These are phyloP conservation scores for Corythoichthys intestinalis DNA, from an alignment of 2,113 vertebrate genomes.

Conservation along the genomic window DNA sequence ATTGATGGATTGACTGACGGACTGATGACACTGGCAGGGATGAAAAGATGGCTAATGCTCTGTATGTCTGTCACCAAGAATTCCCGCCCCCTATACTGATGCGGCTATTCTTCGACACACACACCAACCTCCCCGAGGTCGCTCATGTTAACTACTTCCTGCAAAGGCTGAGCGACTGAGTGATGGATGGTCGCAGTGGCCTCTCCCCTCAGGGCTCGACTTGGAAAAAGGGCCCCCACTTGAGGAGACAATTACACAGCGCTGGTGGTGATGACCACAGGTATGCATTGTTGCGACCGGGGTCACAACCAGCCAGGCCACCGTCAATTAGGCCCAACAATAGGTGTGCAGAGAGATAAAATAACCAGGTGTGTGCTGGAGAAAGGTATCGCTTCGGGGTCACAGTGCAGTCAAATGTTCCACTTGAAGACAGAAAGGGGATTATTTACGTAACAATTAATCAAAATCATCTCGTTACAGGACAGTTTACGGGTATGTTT, in stretches of 20 bases:
- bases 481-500: neutral
- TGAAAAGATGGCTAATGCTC: conserved; percentile 46
- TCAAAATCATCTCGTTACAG: neutral
- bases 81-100: neutral
- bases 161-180: conserved; percentile 65
- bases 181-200: conserved; percentile 61
- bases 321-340: conserved; percentile 63
- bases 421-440: conserved; percentile 5
- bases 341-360: conserved; percentile 60
- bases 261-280: conserved; percentile 63
- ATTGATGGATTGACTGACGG: conserved; percentile 47
- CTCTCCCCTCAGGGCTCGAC: conserved; percentile 51
- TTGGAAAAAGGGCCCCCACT: conserved; percentile 55
- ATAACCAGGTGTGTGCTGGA: conserved; percentile 69
- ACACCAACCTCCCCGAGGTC: conserved; percentile 47
- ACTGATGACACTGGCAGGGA: conserved; percentile 42
- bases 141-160: conserved; percentile 70
- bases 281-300: conserved; percentile 70
- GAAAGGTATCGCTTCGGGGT: conserved; percentile 66
- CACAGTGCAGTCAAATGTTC: conserved; percentile 63
- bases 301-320: conserved; percentile 58
- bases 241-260: conserved; percentile 69
- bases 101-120: conserved; percentile 6
- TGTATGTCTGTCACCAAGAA: conserved; percentile 26
- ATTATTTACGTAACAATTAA: neutral